These are phyloP conservation scores for Hypsibius dujardini DNA, from an alignment of 1,140 invertebrate species.

Conservation along the genomic window DNA sequence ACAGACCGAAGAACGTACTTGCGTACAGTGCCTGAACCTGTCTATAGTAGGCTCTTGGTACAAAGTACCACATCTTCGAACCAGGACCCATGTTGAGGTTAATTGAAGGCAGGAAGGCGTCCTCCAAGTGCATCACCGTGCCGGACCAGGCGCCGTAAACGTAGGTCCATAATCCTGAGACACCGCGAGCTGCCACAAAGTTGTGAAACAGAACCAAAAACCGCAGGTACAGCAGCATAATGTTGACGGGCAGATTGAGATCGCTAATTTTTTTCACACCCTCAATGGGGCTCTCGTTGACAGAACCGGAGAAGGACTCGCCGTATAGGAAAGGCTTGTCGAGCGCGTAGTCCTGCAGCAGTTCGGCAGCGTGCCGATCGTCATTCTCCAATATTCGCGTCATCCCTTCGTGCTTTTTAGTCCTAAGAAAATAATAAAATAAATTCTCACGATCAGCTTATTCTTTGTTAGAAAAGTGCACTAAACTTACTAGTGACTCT, in stretches of 20 bases:
- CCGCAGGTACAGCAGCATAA: background rate
- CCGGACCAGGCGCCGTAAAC: background rate
- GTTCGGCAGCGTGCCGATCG: background rate
- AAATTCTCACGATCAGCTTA: too few relatives aligned
- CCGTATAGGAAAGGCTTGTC: background rate
- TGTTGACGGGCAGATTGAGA: background rate
- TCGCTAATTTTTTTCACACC: background rate
- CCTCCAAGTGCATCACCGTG: background rate
- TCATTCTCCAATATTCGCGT: background rate
- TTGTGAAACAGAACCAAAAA: slow-evolving; percentile 1
- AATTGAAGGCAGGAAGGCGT: background rate
- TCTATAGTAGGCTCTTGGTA: background rate
- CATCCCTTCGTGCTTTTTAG: background rate
- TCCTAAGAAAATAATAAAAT: background rate
- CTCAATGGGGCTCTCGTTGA: background rate
- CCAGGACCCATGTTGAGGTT: background rate
- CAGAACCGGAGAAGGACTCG: background rate
- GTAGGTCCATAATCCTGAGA: background rate
- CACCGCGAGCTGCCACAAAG: background rate
- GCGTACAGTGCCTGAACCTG: background rate
- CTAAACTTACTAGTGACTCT: too few relatives aligned
- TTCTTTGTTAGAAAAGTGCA: too few relatives aligned
- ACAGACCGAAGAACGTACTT: background rate
- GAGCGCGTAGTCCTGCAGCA: background rate
- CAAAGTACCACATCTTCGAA: background rate